Base-by-base conservation (phyloP, 2,888 invertebrate species). In the Drosophila lutescens region DNA sequence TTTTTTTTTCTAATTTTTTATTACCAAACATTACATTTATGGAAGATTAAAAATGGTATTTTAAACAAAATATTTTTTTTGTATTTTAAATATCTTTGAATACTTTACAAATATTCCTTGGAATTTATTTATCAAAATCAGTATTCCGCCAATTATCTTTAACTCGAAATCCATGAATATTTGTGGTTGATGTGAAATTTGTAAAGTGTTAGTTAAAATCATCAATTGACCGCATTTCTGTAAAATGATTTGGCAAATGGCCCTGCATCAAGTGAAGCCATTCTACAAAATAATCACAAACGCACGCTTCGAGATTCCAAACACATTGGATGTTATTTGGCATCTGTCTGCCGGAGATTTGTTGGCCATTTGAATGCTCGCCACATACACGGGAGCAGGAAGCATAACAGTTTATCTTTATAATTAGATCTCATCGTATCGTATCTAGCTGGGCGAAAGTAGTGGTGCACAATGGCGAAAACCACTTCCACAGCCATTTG, bases 361-460 rank as follows among this genome's bases (percentile, higher is more conserved):
- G 57, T 54, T 54, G 44, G 38, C 26, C 69, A 74, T 79, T 82
- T 66, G 73, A 74, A 82, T 80, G 78, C 83, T 43, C 13, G 23
- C 49, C 83, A 79, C 77, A 80, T 55, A 63, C 65, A 40, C 50
- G 49, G 32, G 20, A 30, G 26, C 43, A 51, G 63, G 43, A 26
- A 47, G 59, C 76, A 72, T 69, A 78, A 55, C 71, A 40, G 80
- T 78, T 63, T 86, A 82, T 82, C 82, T 82, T 77, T 83, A 77
- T 82, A 82, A 82, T 84, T 81, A 81, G 82, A 83, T 84, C 85
- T 65, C 54, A 63, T 47, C 61, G 70, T 51, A 47, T 60, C 59
- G 70, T 49, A 47, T 62, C 59, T 76, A 77, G 74, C 63, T 55
- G 44, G 23, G 20, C 46, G 40, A 26, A 57, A 76, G 70, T 81